A percentile compares a stretch with the other conserved stretches of the same genome.
phyloP scores from a whole-genome alignment of 2,797 vertebrate species.

The Eulemur coronatus region DNA sequence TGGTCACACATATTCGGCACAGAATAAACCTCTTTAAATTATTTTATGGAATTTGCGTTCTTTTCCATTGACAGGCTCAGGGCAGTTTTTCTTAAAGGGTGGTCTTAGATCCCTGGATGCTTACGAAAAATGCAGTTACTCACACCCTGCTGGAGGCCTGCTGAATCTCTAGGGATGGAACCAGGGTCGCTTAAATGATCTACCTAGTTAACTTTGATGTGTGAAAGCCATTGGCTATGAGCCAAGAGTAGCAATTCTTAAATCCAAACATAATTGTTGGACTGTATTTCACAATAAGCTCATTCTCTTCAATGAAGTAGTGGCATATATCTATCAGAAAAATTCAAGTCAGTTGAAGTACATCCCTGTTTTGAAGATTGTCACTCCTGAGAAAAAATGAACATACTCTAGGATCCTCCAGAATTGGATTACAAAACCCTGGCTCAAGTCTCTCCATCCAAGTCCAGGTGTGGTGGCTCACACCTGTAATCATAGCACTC shows the following conservation, averaged over 20 bases:
- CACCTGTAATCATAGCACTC: too few species aligned
- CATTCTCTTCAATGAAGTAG: neutral
- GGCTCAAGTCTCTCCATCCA: neutral
- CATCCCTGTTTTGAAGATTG: neutral
- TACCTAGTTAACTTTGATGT: neutral
- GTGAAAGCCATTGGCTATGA: neutral
- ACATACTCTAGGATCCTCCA: neutral
- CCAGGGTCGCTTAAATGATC: neutral
- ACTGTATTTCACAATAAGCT: neutral
- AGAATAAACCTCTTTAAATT: neutral
- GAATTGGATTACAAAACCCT: neutral
- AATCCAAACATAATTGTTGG: neutral
- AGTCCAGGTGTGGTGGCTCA: too few species aligned
- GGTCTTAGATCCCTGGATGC: neutral
- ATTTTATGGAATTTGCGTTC: neutral
- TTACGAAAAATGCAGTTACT: neutral
- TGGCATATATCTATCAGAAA: neutral
- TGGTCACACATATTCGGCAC: neutral
- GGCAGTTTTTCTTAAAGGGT: neutral
- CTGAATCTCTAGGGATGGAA: neutral
- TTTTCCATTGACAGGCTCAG: neutral
- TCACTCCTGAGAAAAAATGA: neutral
- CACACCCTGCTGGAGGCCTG: neutral
- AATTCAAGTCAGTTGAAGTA: neutral
- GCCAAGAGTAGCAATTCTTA: neutral